Conservation (phyloP, 2,797 vertebrate species). For the Rhinella marina region DNA sequence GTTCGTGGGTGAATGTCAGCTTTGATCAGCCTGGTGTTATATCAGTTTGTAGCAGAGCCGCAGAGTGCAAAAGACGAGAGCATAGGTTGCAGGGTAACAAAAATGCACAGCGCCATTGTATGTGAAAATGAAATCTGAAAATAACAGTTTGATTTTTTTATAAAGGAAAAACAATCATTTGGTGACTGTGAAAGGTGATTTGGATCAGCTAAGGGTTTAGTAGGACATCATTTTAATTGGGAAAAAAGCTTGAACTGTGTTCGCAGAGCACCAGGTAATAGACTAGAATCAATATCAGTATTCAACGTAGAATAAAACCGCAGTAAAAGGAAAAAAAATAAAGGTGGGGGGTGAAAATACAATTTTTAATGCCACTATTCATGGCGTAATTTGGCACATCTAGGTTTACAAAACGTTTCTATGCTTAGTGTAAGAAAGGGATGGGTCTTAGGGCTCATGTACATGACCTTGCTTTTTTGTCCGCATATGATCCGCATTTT, state of each 20-base stretch:
- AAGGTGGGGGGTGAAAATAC: background rate
- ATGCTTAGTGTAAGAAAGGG: too few species aligned
- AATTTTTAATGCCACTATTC: too few species aligned
- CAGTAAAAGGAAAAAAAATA: background rate
- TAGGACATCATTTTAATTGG: background rate
- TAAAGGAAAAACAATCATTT: background rate
- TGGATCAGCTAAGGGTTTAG: background rate
- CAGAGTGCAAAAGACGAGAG: background rate
- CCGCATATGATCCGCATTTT: too few species aligned
- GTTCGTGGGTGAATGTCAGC: constrained; percentile 38
- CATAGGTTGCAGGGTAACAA: background rate
- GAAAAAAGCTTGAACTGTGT: background rate
- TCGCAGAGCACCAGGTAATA: background rate
- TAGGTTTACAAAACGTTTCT: too few species aligned
- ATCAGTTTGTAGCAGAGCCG: background rate
- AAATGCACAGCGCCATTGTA: background rate
- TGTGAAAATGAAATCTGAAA: constrained; percentile 6
- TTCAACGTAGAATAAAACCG: background rate
- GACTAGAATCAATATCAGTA: background rate
- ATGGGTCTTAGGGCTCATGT: too few species aligned
- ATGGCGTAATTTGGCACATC: too few species aligned
- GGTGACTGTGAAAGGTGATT: background rate
- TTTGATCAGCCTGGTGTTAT: constrained; percentile 17
- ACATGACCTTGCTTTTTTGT: too few species aligned
- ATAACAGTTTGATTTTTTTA: background rate